Conservation (phyloP, 2,797 vertebrate species). For the Phalanger gymnotis region DNA sequence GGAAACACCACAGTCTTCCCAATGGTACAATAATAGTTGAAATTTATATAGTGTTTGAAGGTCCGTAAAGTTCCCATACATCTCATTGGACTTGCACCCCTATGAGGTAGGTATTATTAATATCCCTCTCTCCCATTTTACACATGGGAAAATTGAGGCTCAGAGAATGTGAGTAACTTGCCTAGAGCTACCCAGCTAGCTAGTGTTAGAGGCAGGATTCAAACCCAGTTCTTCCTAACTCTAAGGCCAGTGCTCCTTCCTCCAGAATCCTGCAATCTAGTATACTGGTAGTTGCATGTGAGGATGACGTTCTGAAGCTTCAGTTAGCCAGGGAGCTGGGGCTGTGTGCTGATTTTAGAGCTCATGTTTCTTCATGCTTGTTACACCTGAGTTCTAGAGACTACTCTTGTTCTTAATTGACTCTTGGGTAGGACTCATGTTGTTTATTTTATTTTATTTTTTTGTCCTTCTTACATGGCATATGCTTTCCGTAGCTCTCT, state of each 20-base stretch:
- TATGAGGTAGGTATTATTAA: constrained; percentile 26
- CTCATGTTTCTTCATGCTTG: constrained; percentile 41
- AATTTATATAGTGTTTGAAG: background rate
- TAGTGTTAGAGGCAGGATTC: background rate
- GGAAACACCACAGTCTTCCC: background rate
- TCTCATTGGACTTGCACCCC: constrained; percentile 29
- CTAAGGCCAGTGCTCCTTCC: background rate
- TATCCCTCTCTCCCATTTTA: background rate
- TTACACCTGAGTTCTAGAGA: constrained; percentile 45
- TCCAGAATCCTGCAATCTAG: background rate
- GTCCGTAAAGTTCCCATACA: background rate
- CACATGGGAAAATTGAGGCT: constrained; percentile 22
- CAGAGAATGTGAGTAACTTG: constrained; percentile 13
- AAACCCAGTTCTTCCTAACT: background rate
- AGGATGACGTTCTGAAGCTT: background rate
- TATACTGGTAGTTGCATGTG: background rate
- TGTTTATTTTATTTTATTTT: constrained; percentile 53
- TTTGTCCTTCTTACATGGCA: constrained; percentile 28
- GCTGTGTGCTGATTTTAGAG: background rate
- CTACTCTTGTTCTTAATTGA: constrained; percentile 41
- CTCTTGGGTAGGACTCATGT: constrained; percentile 32
- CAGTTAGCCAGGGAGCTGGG: background rate
- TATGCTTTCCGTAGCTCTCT: constrained; percentile 56
- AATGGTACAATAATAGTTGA: background rate
- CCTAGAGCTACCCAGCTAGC: constrained; percentile 15